Evolutionary conservation across 2,113 vertebrate species (phyloP).

Genomic region (Harpagus bidentatus): DNA sequence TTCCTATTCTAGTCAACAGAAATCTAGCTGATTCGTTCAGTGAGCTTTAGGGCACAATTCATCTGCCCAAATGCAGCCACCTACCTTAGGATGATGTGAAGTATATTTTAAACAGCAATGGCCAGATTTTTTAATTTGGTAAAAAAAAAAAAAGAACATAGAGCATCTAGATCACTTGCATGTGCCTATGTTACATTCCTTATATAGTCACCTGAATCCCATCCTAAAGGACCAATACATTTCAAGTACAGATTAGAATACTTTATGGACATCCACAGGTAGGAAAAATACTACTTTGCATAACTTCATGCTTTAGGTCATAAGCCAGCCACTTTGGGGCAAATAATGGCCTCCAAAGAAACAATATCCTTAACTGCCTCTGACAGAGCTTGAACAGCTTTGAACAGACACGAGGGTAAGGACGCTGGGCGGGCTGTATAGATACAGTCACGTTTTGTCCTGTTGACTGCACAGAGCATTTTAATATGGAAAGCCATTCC

Average conservation of each 20-base stretch:
- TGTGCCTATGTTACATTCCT: neutral
- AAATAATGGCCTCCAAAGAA: neutral
- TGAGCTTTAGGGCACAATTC: neutral
- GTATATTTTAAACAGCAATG: neutral
- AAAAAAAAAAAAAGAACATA: neutral
- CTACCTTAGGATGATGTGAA: neutral
- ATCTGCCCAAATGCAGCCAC: neutral
- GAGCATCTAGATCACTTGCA: neutral
- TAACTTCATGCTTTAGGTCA: neutral
- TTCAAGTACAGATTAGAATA: neutral
- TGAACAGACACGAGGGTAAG: neutral
- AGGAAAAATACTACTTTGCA: neutral
- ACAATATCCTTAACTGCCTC: neutral
- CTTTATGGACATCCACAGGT: neutral
- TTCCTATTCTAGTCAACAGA: neutral
- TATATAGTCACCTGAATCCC: neutral
- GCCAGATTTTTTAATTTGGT: neutral
- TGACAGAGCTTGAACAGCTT: neutral
- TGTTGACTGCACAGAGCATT: neutral
- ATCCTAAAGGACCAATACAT: neutral
- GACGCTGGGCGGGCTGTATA: neutral
- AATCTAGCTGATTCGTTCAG: neutral
- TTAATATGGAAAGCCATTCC: neutral
- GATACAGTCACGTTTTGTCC: neutral
- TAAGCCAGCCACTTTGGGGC: neutral